phyloP scores from a whole-genome alignment of 2,888 invertebrate species.

The Pasiphila rectangulata region DNA sequence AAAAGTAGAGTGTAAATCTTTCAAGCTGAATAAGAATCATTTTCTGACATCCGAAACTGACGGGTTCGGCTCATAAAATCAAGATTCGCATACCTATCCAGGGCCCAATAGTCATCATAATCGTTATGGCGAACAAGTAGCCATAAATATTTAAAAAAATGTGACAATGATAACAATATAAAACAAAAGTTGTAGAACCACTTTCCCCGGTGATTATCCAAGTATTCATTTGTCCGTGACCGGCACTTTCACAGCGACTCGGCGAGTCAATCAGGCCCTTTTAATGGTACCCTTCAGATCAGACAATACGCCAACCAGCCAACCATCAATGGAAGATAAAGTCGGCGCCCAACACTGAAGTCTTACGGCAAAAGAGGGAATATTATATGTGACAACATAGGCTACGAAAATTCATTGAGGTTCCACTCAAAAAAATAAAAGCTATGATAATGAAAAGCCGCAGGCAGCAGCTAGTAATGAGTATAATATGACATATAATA shows the following conservation, averaged over 20 bases:
- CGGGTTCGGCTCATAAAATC: too few relatives aligned
- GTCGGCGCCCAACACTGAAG: too few relatives aligned
- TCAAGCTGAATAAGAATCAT: too few relatives aligned
- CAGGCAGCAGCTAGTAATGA: background rate
- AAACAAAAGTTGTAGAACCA: constrained; percentile 9
- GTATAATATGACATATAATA: background rate
- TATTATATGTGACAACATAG: too few relatives aligned
- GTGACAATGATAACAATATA: background rate
- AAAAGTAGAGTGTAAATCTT: too few relatives aligned
- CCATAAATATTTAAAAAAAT: background rate
- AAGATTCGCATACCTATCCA: too few relatives aligned
- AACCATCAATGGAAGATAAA: too few relatives aligned
- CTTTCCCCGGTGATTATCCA: constrained; percentile 14
- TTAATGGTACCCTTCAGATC: background rate
- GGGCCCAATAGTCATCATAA: background rate
- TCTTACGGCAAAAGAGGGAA: too few relatives aligned
- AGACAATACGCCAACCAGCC: too few relatives aligned
- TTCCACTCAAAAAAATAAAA: background rate
- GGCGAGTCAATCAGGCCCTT: constrained; percentile 17
- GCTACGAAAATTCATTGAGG: too few relatives aligned
- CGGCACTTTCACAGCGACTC: constrained; percentile 17
- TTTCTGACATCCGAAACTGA: too few relatives aligned
- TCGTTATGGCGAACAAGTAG: background rate
- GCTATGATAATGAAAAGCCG: too few relatives aligned
- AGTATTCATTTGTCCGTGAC: constrained; percentile 9